These are phyloP conservation scores for Cacoxenus indagator DNA, from an alignment of 2,888 invertebrate genomes.

Conservation along the genomic window DNA sequence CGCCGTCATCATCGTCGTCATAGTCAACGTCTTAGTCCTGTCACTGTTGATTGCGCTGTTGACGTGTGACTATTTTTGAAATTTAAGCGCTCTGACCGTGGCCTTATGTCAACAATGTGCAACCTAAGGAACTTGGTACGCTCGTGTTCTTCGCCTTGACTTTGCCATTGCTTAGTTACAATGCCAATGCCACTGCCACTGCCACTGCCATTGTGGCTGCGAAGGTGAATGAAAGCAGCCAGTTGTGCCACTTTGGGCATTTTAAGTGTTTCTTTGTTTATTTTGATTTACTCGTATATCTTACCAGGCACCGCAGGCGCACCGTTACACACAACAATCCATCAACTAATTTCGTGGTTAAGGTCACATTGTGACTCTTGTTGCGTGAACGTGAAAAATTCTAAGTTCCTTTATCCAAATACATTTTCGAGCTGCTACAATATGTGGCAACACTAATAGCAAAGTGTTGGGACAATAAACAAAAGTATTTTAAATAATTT, in stretches of 20 bases:
- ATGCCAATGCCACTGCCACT: too few species aligned
- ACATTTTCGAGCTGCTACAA: not conserved
- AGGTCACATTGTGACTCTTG: slow-evolving; percentile 13
- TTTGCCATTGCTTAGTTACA: too few species aligned
- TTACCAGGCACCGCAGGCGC: not conserved
- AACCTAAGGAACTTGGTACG: slow-evolving; percentile 30
- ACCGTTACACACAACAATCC: not conserved
- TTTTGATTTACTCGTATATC: not conserved
- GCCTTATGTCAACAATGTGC: slow-evolving; percentile 50
- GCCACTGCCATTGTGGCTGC: not conserved
- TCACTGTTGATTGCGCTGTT: not conserved
- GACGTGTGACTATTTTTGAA: slow-evolving; percentile 39
- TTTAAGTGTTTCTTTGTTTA: not conserved
- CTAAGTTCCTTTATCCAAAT: not conserved
- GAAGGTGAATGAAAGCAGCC: not conserved
- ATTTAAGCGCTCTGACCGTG: slow-evolving; percentile 50
- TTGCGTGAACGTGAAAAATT: not conserved
- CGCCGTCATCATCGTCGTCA: not conserved
- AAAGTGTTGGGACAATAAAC: too few species aligned
- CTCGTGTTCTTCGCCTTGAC: slow-evolving; percentile 48
- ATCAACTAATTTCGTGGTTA: slow-evolving; percentile 5
- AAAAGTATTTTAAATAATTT: too few species aligned
- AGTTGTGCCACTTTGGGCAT: slow-evolving; percentile 1
- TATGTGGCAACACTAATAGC: too few species aligned
- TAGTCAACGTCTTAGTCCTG: too few species aligned